Base-by-base conservation (phyloP, 2,797 vertebrate genomes). In the Adelosebastes latens region DNA sequence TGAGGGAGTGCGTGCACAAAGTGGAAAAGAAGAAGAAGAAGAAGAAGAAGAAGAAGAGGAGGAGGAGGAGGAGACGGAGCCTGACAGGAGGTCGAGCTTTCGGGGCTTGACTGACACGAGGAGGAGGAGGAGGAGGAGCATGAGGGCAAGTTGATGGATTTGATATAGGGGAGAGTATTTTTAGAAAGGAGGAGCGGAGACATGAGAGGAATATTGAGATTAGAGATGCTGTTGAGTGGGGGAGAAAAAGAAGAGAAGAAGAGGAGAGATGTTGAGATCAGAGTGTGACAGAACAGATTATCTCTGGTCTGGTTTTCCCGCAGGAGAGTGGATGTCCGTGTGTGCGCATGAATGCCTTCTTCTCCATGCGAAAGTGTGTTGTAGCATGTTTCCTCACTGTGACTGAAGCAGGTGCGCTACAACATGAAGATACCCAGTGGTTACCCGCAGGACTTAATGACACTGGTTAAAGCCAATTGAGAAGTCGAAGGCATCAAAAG, bases 121-220 rank as follows among this genome's bases (percentile, higher is more conserved):
- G 64, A 85, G 69, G 77, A 80, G 72, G 81, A 90, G 78, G 81
- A 86, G 91, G 88, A 88, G 90, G 89, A 92, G 92, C 82, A 8
- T 52, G 79, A 81, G 82, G 78, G 85, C 83, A 92, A 94, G 92
- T 94, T 93, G 91, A 93, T 90, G 92, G 79, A 92, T 94, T 87
- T 92, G 87, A 94, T 89, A 93, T 90, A 72, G 87, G 39, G 85
- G 82, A 79, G 93, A 90, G 80, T 92, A 92, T 92, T 95, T 94
- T 93, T 94, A 93, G 91, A 85, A 88, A 88, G 87, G 79, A 88
- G 78, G 81, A 90, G 81, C 74, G 4, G 78, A 81, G 79, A 86
- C 87, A 91, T 61, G 80, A 86, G 82, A 83, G 75, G 87, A 91
- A 92, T 90, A 80, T 72, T 78, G 71, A 91, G 64, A 83, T 83